Evolutionary conservation across 2,888 invertebrate species (phyloP), one percentile per base, ranked within the genome.

Genomic region (Beris chalybata): DNA sequence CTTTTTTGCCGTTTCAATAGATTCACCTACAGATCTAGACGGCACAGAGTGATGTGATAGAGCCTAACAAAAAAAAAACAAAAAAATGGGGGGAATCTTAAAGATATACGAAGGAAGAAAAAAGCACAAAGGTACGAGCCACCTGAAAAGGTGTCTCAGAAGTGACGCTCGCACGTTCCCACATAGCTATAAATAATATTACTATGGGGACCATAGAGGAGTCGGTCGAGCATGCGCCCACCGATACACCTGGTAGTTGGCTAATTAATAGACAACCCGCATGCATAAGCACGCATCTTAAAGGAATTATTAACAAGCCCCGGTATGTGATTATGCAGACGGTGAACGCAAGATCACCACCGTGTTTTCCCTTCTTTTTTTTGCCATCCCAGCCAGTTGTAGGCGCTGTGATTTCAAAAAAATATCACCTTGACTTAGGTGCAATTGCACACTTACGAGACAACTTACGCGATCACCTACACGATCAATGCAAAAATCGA

Each of bases 241-340:
- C 29, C 11, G 65, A 58, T 67, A 67, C 69, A 69, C 69, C 67
- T 69, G 69, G 69, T 67, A 65, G 67, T 67, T 32, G 61, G 61
- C 69, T 69, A 69, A 69, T 67, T 69, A 69, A 69, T 69, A 69
- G 69, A 69, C 63, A 66, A 69, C 69, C 69, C 69, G 69, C 67
- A 69, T 69, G 61, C 63, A 52, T 57, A 47, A 48, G 64, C 69
- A 69, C 66, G 66, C 56, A 69, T 43, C 52, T 22, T 13, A 12
- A 15, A 31, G 22, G 55, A 47, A 64, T 31, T 54, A 64, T 64
- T 31, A 45, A 31, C 54, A 44, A 64, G 44, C 44, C 30, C 13
- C 31, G 15, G 44, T 38, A 11, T 15, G 32, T 38, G 22, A 61
- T 61, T 30, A 32, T 7, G 50, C 50, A 61, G 38, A 52, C 61